A percentile compares a stretch with the other conserved stretches of the same genome.
Evolutionary conservation across 1,140 invertebrate genomes (phyloP).

Genomic region (Magallana angulata): DNA sequence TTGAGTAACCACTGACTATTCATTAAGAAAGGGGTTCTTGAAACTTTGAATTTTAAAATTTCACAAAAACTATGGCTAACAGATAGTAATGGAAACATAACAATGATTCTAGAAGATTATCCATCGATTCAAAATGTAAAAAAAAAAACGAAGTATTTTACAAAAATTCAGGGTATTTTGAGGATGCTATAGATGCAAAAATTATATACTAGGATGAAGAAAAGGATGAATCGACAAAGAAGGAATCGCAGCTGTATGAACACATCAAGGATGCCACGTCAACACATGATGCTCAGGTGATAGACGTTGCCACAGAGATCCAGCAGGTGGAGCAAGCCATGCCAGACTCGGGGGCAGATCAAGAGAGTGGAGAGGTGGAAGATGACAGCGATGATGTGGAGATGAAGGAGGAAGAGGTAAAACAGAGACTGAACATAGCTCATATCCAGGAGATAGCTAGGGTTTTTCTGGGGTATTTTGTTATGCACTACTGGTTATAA

Average conservation of each 20-base stretch:
- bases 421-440: not conserved
- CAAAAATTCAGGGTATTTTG: no score
- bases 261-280: slow-evolving; percentile 90
- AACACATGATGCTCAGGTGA: slow-evolving; percentile 80
- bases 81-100: no score
- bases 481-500: no score
- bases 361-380: slow-evolving; percentile 62
- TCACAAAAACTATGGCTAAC: no score
- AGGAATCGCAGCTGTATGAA: slow-evolving; percentile 86
- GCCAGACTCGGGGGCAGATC: slow-evolving; percentile 77
- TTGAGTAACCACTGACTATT: no score
- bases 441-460: not conserved
- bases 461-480: not conserved
- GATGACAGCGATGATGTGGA: slow-evolving; percentile 66
- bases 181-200: no score
- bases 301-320: slow-evolving; percentile 85
- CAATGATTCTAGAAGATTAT: no score
- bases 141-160: no score
- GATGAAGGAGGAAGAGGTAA: slow-evolving; percentile 47
- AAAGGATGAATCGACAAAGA: slow-evolving; percentile 50
- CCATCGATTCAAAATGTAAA: no score
- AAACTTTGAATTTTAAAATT: no score
- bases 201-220: not conserved
- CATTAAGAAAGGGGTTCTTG: no score
- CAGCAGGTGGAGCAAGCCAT: slow-evolving; percentile 89